These are phyloP conservation scores for Oophaga pumilio DNA, from an alignment of 2,113 vertebrate species.

Conservation along the genomic window DNA sequence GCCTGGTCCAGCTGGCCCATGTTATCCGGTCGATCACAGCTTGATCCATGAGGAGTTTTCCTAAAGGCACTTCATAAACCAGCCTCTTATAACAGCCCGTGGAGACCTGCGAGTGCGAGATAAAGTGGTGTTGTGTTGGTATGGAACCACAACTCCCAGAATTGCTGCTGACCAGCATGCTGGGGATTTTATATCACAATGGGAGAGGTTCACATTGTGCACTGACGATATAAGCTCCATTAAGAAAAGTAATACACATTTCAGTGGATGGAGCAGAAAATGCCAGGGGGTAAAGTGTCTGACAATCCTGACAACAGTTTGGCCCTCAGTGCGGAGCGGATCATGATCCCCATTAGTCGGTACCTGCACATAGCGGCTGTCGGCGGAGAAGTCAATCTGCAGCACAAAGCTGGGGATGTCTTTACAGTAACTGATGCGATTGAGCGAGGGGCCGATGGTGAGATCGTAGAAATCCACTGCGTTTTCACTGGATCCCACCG, in stretches of 20 bases:
- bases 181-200: not conserved
- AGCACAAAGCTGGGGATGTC: constrained; percentile 94
- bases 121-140: constrained; percentile 19
- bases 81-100: constrained; percentile 95
- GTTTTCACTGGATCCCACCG: constrained; percentile 92
- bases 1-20: constrained; percentile 98
- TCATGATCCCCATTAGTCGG: too few relatives aligned
- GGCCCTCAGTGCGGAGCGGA: too few relatives aligned
- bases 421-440: constrained; percentile 92
- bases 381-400: constrained; percentile 97
- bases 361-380: constrained; percentile 89
- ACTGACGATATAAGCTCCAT: too few relatives aligned
- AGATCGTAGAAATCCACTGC: constrained; percentile 96
- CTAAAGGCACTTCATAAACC: constrained; percentile 97
- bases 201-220: too few relatives aligned
- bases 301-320: too few relatives aligned
- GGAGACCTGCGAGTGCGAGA: constrained; percentile 79
- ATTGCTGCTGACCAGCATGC: not conserved
- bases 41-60: constrained; percentile 91
- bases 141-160: not conserved
- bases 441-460: constrained; percentile 87
- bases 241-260: too few relatives aligned
- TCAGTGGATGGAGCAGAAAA: too few relatives aligned
- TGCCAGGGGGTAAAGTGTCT: too few relatives aligned
- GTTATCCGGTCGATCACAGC: constrained; percentile 91